phyloP scores from a whole-genome alignment of 2,113 vertebrate species.

The Psophia crepitans region DNA sequence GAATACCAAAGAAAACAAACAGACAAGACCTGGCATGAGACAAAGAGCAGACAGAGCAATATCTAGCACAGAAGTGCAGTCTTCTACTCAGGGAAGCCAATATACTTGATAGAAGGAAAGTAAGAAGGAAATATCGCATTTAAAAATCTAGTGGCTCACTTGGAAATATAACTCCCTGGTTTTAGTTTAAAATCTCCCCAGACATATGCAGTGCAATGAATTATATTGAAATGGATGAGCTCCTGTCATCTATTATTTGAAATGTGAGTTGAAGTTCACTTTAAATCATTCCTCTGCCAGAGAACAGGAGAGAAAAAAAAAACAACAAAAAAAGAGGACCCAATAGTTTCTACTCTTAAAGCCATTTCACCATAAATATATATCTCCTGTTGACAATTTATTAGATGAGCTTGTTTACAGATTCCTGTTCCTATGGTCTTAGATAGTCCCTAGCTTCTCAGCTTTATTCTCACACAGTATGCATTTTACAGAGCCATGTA shows the following conservation, averaged over 20 bases:
- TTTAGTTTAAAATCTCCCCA: slow-evolving; percentile 32
- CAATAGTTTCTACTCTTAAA: slow-evolving; percentile 20
- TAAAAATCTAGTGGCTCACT: neutral
- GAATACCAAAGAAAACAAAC: neutral
- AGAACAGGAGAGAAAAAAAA: neutral
- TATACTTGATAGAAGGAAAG: neutral
- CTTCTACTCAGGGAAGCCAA: neutral
- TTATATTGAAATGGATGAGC: slow-evolving; percentile 46
- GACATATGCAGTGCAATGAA: slow-evolving; percentile 35
- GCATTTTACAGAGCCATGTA: neutral
- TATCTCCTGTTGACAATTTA: slow-evolving; percentile 28
- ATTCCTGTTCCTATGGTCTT: neutral
- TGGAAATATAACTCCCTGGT: neutral
- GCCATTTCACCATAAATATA: slow-evolving; percentile 41
- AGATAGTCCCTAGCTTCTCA: neutral
- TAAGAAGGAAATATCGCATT: neutral
- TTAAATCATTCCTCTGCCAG: slow-evolving; percentile 38
- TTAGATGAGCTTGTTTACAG: slow-evolving; percentile 22
- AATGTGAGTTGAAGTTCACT: slow-evolving; percentile 36
- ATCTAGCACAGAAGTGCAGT: neutral
- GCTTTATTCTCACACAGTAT: neutral
- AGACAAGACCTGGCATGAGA: neutral
- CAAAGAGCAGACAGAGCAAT: neutral
- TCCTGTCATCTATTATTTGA: slow-evolving; percentile 53
- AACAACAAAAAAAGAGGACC: neutral